Conservation (phyloP, 2,888 invertebrate genomes). For the Melipona beecheii region DNA sequence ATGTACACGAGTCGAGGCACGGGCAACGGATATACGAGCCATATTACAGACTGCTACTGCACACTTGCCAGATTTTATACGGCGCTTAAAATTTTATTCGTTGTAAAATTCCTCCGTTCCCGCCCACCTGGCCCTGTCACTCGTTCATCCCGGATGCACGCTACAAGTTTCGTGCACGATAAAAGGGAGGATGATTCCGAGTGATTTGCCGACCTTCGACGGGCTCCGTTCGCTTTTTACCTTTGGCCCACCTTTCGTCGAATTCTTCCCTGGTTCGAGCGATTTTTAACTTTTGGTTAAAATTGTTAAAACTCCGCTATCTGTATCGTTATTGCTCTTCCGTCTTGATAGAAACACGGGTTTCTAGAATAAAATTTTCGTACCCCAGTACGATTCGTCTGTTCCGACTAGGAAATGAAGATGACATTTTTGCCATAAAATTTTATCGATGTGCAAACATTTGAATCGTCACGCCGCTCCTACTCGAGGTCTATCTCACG, state of each 20-base stretch:
- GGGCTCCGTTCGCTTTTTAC: neutral
- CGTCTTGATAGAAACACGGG: no score
- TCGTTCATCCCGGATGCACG: constrained; percentile 34
- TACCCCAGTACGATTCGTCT: no score
- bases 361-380: no score
- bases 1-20: constrained; percentile 69
- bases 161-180: constrained; percentile 53
- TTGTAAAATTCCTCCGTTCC: constrained; percentile 76
- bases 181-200: constrained; percentile 25
- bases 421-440: no score
- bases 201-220: constrained; percentile 17
- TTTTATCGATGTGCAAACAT: no score
- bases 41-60: constrained; percentile 77
- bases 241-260: neutral
- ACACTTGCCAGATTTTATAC: constrained; percentile 78
- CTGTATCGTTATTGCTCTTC: neutral
- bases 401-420: no score
- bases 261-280: neutral
- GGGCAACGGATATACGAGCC: constrained; percentile 73
- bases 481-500: no score
- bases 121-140: constrained; percentile 39
- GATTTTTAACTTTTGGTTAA: neutral
- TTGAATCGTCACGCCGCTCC: no score
- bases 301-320: neutral
- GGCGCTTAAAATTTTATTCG: constrained; percentile 80